Evolutionary conservation across 2,888 invertebrate species (phyloP).

Genomic region (Papilio elwesi): DNA sequence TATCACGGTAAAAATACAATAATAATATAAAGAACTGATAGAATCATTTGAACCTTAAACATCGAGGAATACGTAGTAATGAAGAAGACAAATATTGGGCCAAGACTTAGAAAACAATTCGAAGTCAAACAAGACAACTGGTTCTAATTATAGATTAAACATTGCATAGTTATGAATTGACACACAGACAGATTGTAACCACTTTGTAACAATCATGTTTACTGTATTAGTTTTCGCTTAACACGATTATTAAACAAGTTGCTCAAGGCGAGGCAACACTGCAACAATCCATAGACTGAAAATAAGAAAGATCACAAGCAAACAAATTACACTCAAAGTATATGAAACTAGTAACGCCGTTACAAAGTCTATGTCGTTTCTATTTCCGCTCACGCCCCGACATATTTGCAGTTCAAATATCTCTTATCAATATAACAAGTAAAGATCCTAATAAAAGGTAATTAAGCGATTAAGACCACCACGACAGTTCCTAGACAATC

Average conservation of each 20-base stretch:
- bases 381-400: no score
- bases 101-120: background rate
- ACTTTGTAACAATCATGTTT: background rate
- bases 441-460: no score
- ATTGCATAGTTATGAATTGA: background rate
- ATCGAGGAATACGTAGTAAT: background rate
- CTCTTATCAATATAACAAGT: no score
- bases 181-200: slow-evolving; percentile 7
- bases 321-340: no score
- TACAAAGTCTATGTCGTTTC: no score
- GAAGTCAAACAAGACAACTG: background rate
- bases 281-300: background rate
- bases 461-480: background rate
- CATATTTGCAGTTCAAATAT: no score
- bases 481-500: background rate
- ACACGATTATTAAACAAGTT: background rate
- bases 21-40: background rate
- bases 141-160: slow-evolving; percentile 1
- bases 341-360: no score
- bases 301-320: no score
- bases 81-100: background rate
- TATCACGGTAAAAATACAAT: background rate
- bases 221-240: background rate
- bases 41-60: background rate
- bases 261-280: background rate